Evolutionary conservation across 1,140 invertebrate genomes (phyloP).

Genomic region (Propsilocerus akamusi): DNA sequence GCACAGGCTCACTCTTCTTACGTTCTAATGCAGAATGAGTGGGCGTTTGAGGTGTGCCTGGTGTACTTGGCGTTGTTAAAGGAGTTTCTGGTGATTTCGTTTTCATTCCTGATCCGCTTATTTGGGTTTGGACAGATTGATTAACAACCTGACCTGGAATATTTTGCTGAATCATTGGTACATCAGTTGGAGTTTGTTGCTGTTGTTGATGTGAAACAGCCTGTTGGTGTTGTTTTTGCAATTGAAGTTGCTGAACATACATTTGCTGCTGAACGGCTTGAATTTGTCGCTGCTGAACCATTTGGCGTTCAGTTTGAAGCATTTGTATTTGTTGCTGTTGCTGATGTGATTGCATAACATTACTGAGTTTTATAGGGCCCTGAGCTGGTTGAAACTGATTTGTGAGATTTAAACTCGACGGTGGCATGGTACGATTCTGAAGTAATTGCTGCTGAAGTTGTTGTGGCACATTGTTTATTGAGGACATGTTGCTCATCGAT

Average conservation of each 20-base stretch:
- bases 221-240: conserved; percentile 16
- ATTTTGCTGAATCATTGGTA: conserved; percentile 21
- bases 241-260: conserved; percentile 16
- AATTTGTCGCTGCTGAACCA: conserved; percentile 11
- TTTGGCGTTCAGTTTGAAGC: conserved; percentile 13
- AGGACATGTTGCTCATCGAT: conserved; percentile 14
- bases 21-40: conserved; percentile 35
- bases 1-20: conserved; percentile 38
- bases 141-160: conserved; percentile 23
- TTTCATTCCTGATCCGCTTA: conserved; percentile 14
- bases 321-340: conserved; percentile 13
- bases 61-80: conserved; percentile 17
- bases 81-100: conserved; percentile 19
- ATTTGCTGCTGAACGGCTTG: conserved; percentile 6
- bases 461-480: conserved; percentile 6
- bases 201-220: conserved; percentile 10
- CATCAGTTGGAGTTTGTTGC: conserved; percentile 21
- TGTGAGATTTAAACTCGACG: conserved; percentile 17
- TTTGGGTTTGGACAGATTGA: conserved; percentile 23
- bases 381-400: conserved; percentile 20
- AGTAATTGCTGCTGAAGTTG: conserved; percentile 10
- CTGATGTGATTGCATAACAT: conserved; percentile 13
- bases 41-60: conserved; percentile 15
- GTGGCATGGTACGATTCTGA: conserved; percentile 16
- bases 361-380: conserved; percentile 17